Evolutionary conservation across 2,797 vertebrate species (phyloP).

Genomic region (Pyrocephalus nanus): DNA sequence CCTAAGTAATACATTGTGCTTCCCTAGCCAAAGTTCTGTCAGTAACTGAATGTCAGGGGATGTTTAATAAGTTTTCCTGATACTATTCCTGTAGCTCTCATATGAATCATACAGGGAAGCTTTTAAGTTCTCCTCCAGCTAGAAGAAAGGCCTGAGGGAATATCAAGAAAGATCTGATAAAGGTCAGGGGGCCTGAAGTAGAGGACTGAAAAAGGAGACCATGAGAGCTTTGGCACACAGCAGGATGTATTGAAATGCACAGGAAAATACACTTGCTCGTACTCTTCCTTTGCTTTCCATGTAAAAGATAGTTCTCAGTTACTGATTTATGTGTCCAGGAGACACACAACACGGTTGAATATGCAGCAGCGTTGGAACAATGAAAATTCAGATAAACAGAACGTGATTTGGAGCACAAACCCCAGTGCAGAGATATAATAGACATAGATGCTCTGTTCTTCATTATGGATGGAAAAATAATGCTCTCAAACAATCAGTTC

Average conservation of each 20-base stretch:
- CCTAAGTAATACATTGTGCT: not conserved
- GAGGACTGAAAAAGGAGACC: not conserved
- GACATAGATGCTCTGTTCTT: not conserved
- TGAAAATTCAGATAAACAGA: not conserved
- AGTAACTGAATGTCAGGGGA: not conserved
- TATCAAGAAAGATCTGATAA: not conserved
- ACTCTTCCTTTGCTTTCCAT: not conserved
- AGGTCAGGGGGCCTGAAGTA: not conserved
- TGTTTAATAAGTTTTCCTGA: not conserved
- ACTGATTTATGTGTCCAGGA: not conserved
- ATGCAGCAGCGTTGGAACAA: not conserved
- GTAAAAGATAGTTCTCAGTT: not conserved
- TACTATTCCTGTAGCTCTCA: not conserved
- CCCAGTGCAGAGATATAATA: not conserved
- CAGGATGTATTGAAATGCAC: not conserved
- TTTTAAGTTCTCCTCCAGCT: not conserved
- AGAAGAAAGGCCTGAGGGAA: not conserved
- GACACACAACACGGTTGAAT: not conserved
- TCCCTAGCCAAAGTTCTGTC: not conserved
- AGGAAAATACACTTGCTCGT: not conserved
- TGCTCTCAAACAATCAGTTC: not conserved
- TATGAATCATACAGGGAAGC: not conserved
- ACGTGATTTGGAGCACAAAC: not conserved
- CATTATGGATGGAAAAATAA: not conserved
- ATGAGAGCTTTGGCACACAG: not conserved